Conservation (phyloP, 2,113 vertebrate genomes). For the Sprattus sprattus region DNA sequence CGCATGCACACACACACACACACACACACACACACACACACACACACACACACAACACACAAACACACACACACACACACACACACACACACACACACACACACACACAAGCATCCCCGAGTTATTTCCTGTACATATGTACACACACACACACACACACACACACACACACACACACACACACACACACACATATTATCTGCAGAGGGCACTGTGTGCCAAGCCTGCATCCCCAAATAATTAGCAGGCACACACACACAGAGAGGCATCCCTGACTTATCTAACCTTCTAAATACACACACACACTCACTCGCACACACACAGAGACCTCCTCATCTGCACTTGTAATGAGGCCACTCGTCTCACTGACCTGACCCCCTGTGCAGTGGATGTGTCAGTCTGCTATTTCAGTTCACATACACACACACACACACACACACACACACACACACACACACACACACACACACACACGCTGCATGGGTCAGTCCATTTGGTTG, state of each 20-base stretch:
- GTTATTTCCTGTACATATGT: not conserved
- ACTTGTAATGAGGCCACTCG: no score
- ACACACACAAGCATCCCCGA: not conserved
- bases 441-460: not conserved
- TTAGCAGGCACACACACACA: not conserved
- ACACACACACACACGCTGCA: not conserved
- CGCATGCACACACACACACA: not conserved
- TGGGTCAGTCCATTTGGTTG: not conserved
- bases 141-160: not conserved
- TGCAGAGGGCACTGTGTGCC: no score
- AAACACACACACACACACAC: not conserved
- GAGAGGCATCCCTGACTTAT: no score
- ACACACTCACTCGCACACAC: not conserved
- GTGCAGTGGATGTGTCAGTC: constrained; percentile 28
- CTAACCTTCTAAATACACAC: not conserved
- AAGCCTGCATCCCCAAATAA: not conserved
- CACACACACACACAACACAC: not conserved
- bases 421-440: not conserved
- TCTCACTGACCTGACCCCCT: constrained; percentile 9
- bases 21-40: not conserved
- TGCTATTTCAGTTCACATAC: not conserved
- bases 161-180: not conserved
- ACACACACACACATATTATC: no score
- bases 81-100: not conserved
- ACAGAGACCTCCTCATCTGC: constrained; percentile 23